These are phyloP conservation scores for Amblyopsis hoosieri DNA, from an alignment of 2,797 vertebrate species.

Conservation along the genomic window DNA sequence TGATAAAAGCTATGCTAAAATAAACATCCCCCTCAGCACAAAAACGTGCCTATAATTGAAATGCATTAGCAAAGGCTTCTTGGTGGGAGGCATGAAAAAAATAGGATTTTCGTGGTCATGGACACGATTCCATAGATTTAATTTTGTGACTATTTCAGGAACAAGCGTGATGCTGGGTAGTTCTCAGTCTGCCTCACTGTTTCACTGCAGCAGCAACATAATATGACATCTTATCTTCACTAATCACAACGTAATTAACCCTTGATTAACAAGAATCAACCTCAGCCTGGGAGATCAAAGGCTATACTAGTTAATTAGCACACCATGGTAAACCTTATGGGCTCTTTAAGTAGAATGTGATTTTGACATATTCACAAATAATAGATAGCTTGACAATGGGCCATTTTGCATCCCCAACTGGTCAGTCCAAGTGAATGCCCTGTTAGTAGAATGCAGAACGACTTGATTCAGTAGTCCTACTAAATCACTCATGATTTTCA, in stretches of 20 bases:
- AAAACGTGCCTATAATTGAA: too few species aligned
- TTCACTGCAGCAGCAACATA: conserved; percentile 10
- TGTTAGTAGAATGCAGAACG: not conserved
- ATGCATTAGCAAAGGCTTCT: too few species aligned
- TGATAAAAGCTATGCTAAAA: too few species aligned
- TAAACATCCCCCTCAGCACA: too few species aligned
- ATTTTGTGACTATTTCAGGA: too few species aligned
- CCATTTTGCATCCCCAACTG: conserved; percentile 1
- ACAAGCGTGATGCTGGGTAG: not conserved
- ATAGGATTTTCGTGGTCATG: not conserved
- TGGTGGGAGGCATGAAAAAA: not conserved
- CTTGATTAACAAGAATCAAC: conserved; percentile 60
- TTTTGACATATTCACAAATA: conserved; percentile 25
- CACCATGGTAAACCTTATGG: conserved; percentile 31
- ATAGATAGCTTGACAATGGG: not conserved
- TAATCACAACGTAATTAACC: conserved; percentile 59
- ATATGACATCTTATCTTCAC: conserved; percentile 25
- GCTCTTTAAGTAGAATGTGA: conserved; percentile 33
- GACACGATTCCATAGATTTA: too few species aligned
- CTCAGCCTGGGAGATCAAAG: conserved; percentile 48
- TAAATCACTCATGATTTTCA: too few species aligned
- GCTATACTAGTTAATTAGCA: conserved; percentile 50
- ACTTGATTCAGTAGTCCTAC: too few species aligned
- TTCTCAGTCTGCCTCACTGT: not conserved
- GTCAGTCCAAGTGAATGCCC: not conserved